Base-by-base conservation (phyloP, 2,888 invertebrate species). In the Deladenus siricidicola region DNA sequence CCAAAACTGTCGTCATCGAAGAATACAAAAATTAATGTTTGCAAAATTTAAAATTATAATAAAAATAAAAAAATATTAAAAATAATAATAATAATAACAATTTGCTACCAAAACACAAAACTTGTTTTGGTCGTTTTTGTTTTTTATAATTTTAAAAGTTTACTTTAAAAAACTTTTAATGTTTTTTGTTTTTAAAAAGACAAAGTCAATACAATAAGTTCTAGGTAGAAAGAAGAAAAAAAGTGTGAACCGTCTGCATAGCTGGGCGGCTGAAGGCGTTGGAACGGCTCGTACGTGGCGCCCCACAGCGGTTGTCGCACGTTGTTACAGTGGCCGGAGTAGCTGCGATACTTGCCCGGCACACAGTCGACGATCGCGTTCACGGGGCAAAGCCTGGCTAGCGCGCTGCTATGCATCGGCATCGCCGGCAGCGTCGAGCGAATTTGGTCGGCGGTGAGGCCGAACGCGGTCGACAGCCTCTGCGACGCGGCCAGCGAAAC, bases 241-340 rank as follows among this genome's bases (percentile, higher is more conserved):
- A n/a, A n/a, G n/a, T n/a, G n/a, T 55, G 30, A 48, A 75, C 79
- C 71, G 64, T 79, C 79, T 17, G 68, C 64, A 67, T 79, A 79
- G 50, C 69, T 71, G 2, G 79, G 72, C 17, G 66, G 62, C 8
- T 74, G 58, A 19, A 78, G 59, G 23, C 79, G 55, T 26, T 68
- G 70, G 63, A 79, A 54, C 10, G 74, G 75, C 55, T 75, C 73
- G 50, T 72, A 74, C 8, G 70, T 64, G 6, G 78, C 76, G 1
- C 79, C 79, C 65, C 73, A 67, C 10, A 71, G 54, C 6, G 79
- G 79, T 17, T 68, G 60, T 10, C 72, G 64, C 6, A 79, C 74
- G 49, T 80, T 79, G 68, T 79, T 79, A 61, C 79, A 79, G 56
- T 75, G 72, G 6, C 79, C 79, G 14, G 75, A 70, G 60, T 75